A percentile compares a stretch with the other conserved stretches of the same genome.
Evolutionary conservation across 1,140 invertebrate genomes (phyloP).

Genomic region (Drosophila paulistorum): DNA sequence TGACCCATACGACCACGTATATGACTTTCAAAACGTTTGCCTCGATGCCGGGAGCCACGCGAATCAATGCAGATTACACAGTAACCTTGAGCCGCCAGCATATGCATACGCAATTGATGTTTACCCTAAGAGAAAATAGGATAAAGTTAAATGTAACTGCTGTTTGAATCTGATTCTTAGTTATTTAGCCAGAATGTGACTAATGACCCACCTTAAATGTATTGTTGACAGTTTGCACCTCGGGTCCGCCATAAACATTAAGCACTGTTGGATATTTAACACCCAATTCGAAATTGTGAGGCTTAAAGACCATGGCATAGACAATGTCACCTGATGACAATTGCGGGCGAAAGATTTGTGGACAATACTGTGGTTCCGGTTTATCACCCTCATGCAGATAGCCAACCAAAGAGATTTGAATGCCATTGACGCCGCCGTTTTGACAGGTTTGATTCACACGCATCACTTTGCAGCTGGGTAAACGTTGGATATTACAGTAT

Average conservation of each 20-base stretch:
- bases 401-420: conserved; percentile 87
- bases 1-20: conserved; percentile 95
- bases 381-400: conserved; percentile 87
- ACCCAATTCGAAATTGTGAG: conserved; percentile 89
- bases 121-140: conserved; percentile 86
- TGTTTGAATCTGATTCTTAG: no score
- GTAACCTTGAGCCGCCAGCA: conserved; percentile 97
- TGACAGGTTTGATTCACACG: conserved; percentile 85
- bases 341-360: conserved; percentile 89
- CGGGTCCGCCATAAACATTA: conserved; percentile 98
- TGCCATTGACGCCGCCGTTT: conserved; percentile 85
- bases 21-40: conserved; percentile 95
- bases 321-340: conserved; percentile 89
- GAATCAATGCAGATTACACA: conserved; percentile 98
- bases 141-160: not conserved
- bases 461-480: conserved; percentile 92
- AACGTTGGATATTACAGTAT: conserved; percentile 93
- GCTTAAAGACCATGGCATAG: conserved; percentile 97
- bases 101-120: conserved; percentile 95
- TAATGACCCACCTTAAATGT: conserved; percentile 91
- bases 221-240: conserved; percentile 98
- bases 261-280: conserved; percentile 96
- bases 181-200: no score
- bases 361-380: conserved; percentile 86
- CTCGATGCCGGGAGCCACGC: conserved; percentile 94